These are phyloP conservation scores for Rhombomys opimus DNA, from an alignment of 2,113 vertebrate genomes.

Conservation along the genomic window DNA sequence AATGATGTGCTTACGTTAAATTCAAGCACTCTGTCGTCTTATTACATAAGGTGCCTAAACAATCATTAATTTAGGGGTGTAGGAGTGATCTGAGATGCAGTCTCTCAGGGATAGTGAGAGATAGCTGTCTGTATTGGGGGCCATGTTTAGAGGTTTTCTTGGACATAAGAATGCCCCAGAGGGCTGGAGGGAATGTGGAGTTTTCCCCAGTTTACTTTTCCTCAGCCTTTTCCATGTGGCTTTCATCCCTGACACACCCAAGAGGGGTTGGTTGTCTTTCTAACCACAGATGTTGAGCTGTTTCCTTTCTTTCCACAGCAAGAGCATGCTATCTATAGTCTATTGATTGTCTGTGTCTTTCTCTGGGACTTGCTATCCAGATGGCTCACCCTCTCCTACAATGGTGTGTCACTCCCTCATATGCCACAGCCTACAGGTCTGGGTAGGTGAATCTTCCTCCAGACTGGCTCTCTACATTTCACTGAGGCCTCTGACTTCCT, in stretches of 20 bases:
- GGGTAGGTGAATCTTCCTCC: neutral
- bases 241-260: neutral
- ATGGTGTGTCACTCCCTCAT: accelerated
- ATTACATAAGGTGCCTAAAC: neutral
- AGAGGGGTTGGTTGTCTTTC: neutral
- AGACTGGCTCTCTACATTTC: neutral
- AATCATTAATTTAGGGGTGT: neutral
- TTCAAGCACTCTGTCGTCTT: too few species aligned
- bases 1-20: neutral
- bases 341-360: neutral
- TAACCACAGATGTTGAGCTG: neutral
- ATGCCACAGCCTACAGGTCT: neutral
- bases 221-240: neutral
- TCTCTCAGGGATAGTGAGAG: neutral
- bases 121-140: neutral
- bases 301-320: neutral
- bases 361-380: neutral
- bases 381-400: neutral
- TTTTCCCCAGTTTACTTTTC: neutral
- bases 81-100: too few species aligned
- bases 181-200: neutral
- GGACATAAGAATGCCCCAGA: neutral
- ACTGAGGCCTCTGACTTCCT: neutral
- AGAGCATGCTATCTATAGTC: neutral
- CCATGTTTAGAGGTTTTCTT: neutral